phyloP scores from a whole-genome alignment of 2,797 vertebrate genomes.

The Aselliscus stoliczkanus region DNA sequence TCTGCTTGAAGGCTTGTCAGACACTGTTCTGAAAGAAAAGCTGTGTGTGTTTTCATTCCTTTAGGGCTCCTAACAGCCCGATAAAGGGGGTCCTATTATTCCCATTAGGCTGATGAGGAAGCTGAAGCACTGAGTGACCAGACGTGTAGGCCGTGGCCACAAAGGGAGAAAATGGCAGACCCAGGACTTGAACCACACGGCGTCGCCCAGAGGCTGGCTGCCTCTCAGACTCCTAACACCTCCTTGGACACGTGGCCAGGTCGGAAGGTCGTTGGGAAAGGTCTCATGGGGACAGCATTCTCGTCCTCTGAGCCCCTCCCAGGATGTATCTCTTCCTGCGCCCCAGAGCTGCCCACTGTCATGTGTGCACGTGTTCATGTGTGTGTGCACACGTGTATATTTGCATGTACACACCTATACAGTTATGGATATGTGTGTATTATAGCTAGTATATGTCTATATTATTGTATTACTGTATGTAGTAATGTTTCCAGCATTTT shows the following conservation, averaged over 20 bases:
- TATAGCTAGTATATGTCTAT: neutral
- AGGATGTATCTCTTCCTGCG: too few relatives aligned
- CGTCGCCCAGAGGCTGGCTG: accelerated
- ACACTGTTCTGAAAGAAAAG: neutral
- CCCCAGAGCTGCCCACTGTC: neutral
- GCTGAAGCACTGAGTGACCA: neutral
- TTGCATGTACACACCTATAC: accelerated
- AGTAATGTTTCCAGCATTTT: neutral
- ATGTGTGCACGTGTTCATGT: accelerated
- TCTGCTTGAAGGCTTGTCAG: too few relatives aligned
- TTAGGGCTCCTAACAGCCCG: too few relatives aligned
- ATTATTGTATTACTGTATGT: neutral
- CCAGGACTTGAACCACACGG: neutral
- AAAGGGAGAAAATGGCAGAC: neutral
- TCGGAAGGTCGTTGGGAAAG: neutral
- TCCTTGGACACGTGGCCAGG: neutral
- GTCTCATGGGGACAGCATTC: accelerated
- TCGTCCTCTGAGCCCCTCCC: neutral
- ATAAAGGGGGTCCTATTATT: too few relatives aligned
- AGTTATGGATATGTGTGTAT: too few relatives aligned
- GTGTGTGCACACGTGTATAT: too few relatives aligned
- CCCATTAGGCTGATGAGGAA: neutral
- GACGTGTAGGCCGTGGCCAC: neutral
- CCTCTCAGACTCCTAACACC: neutral
- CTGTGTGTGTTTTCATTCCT: neutral